phyloP scores from a whole-genome alignment of 2,888 invertebrate species.

The Pristionchus entomophagus region DNA sequence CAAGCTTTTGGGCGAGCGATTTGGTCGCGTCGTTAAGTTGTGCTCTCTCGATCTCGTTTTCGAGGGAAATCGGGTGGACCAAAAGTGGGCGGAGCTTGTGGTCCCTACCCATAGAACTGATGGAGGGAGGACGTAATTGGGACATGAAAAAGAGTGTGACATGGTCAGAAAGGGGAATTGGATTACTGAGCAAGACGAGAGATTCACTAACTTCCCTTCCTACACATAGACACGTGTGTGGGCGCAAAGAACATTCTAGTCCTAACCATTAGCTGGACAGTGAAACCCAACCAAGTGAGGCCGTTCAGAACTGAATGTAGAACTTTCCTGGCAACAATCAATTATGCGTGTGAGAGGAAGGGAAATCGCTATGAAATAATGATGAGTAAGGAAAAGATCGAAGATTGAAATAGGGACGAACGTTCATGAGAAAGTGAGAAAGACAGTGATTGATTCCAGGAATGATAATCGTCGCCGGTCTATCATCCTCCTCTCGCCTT shows the following conservation, averaged over 20 bases:
- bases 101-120: background rate
- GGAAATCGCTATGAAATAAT: background rate
- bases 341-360: background rate
- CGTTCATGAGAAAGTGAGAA: background rate
- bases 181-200: background rate
- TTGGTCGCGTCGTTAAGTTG: no score
- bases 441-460: background rate
- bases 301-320: background rate
- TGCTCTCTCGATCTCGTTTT: no score
- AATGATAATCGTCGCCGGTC: conserved; percentile 32
- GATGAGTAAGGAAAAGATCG: background rate
- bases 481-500: background rate
- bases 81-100: no score
- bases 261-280: no score
- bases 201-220: background rate
- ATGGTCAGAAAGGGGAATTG: background rate
- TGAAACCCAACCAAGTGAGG: background rate
- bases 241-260: background rate
- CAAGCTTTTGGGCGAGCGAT: no score
- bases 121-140: background rate
- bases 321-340: no score
- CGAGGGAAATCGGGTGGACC: no score
- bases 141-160: background rate
- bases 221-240: background rate
- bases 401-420: background rate